These are phyloP conservation scores for Agrochola macilenta DNA, from an alignment of 2,888 invertebrate species.

Conservation along the genomic window DNA sequence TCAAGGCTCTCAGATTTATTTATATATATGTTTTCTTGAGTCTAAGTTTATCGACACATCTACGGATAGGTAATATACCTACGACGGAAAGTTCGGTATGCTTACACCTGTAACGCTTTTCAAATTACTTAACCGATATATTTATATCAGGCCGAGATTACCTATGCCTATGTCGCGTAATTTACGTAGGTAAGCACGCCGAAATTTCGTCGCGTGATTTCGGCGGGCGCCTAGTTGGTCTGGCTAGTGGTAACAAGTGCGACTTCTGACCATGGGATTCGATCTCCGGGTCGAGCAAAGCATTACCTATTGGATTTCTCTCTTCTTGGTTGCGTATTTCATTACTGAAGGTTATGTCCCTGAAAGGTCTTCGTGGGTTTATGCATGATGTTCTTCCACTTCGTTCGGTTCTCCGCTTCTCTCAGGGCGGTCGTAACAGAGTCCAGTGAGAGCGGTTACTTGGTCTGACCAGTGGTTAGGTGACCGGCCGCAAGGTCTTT, in stretches of 20 bases:
- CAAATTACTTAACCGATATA: not conserved
- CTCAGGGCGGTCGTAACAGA: too few species aligned
- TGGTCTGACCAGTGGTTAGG: too few species aligned
- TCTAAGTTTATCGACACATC: not conserved
- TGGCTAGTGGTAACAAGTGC: not conserved
- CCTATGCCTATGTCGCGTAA: too few species aligned
- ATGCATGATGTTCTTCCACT: too few species aligned
- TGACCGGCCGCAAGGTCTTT: too few species aligned
- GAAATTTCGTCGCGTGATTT: not conserved
- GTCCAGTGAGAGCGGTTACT: too few species aligned
- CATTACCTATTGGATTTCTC: not conserved
- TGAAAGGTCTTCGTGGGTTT: too few species aligned
- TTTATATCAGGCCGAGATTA: not conserved
- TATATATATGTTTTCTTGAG: not conserved
- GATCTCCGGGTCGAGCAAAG: not conserved
- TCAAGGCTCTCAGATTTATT: constrained; percentile 18
- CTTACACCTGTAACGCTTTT: not conserved
- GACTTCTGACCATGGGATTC: not conserved
- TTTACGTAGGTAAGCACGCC: not conserved
- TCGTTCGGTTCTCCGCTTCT: too few species aligned
- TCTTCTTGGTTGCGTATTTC: too few species aligned
- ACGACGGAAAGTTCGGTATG: not conserved
- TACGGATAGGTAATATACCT: not conserved
- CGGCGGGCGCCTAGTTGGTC: not conserved
- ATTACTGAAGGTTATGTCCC: too few species aligned